Evolutionary conservation across 2,888 invertebrate species (phyloP).

Genomic region (Pomacea canaliculata): DNA sequence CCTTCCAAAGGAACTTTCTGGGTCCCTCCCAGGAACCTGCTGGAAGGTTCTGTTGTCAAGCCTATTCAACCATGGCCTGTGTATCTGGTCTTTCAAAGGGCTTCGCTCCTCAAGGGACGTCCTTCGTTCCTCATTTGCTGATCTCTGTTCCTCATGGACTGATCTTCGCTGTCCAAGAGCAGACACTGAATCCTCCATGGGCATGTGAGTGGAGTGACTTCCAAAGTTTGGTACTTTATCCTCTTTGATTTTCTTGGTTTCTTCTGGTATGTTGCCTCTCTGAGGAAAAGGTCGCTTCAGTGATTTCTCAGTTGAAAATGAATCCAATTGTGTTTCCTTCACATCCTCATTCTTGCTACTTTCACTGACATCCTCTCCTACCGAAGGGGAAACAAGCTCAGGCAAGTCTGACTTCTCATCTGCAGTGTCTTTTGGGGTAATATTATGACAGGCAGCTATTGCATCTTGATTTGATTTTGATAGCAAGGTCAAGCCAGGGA

Average conservation of each 20-base stretch:
- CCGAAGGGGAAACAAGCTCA: too few species aligned
- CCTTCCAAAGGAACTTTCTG: background rate
- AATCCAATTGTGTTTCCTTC: too few species aligned
- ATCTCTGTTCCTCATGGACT: background rate
- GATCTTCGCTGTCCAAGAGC: background rate
- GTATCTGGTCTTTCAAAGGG: background rate
- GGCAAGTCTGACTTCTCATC: too few species aligned
- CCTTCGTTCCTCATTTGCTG: background rate
- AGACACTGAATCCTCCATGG: background rate
- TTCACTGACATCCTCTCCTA: too few species aligned
- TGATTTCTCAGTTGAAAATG: background rate
- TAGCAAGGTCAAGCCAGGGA: too few species aligned
- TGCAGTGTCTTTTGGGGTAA: too few species aligned
- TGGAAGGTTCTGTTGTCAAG: background rate
- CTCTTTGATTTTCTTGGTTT: constrained; percentile 6
- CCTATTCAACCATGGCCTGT: constrained; percentile 2
- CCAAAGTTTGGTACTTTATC: background rate
- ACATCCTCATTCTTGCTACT: too few species aligned
- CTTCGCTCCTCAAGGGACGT: background rate
- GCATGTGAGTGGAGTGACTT: background rate
- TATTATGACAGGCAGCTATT: too few species aligned
- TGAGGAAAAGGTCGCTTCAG: background rate
- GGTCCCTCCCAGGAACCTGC: background rate
- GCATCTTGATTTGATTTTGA: too few species aligned
- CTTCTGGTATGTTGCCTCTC: background rate